Evolutionary conservation across 2,113 vertebrate species (phyloP).

Genomic region (Lanius ludovicianus): DNA sequence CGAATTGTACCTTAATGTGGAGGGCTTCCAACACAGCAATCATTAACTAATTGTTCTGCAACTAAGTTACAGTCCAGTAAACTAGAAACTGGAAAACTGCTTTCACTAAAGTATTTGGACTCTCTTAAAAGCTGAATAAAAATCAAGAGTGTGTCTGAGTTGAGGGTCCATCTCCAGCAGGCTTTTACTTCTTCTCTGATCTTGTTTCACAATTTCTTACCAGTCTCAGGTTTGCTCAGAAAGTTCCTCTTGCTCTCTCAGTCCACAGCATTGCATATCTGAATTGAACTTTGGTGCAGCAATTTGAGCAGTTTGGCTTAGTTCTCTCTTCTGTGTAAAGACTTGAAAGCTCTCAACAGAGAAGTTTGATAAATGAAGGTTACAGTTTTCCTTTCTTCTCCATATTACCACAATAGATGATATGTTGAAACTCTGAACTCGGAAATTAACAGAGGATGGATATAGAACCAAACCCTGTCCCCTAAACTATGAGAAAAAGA

Average conservation of each 20-base stretch:
- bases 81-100: background rate
- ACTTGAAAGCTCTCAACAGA: background rate
- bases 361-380: background rate
- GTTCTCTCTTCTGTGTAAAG: background rate
- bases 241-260: background rate
- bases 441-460: background rate
- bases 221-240: background rate
- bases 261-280: background rate
- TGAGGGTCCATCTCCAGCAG: background rate
- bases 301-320: background rate
- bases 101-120: background rate
- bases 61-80: background rate
- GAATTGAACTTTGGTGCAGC: background rate
- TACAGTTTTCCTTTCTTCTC: background rate
- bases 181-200: background rate
- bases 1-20: background rate
- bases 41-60: background rate
- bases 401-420: background rate
- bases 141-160: background rate
- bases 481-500: background rate
- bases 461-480: background rate
- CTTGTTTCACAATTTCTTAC: background rate
- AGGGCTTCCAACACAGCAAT: background rate
- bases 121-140: background rate
- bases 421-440: background rate